A percentile compares a stretch with the other conserved stretches of the same genome.
These are phyloP conservation scores for Peromyscus aztecus DNA, from an alignment of 2,797 vertebrate genomes.

Conservation along the genomic window DNA sequence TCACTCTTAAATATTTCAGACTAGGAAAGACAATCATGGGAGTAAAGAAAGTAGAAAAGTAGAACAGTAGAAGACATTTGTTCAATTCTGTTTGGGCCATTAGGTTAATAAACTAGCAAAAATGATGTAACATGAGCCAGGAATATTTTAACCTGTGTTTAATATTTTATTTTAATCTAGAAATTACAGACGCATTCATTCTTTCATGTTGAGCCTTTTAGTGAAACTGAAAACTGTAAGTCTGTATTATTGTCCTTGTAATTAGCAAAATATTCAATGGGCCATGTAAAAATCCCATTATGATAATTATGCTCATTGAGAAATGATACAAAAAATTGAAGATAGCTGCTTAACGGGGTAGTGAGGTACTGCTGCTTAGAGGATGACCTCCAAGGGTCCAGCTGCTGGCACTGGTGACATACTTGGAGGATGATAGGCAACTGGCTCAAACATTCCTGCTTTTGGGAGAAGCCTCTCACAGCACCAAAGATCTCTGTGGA, in stretches of 20 bases:
- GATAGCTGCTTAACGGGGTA: neutral
- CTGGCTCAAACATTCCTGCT: neutral
- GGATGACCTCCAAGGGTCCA: neutral
- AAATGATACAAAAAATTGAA: neutral
- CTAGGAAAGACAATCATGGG: neutral
- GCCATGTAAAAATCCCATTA: neutral
- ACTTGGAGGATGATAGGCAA: neutral
- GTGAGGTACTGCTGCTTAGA: neutral
- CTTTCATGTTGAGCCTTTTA: neutral
- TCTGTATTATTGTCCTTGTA: neutral
- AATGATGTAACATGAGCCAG: neutral
- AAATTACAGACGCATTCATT: neutral
- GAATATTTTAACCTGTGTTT: neutral
- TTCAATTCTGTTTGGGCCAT: neutral
- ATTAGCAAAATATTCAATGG: neutral
- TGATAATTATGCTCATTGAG: neutral
- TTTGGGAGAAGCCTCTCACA: neutral
- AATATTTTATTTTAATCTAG: slow-evolving; percentile 34
- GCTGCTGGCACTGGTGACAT: neutral
- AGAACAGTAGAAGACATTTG: neutral
- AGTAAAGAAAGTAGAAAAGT: neutral
- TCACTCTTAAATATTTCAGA: neutral
- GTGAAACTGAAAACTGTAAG: neutral
- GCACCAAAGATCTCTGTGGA: neutral
- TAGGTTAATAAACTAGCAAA: neutral